These are phyloP conservation scores for Leptobrachium leishanense DNA, from an alignment of 2,113 vertebrate species.

Conservation along the genomic window DNA sequence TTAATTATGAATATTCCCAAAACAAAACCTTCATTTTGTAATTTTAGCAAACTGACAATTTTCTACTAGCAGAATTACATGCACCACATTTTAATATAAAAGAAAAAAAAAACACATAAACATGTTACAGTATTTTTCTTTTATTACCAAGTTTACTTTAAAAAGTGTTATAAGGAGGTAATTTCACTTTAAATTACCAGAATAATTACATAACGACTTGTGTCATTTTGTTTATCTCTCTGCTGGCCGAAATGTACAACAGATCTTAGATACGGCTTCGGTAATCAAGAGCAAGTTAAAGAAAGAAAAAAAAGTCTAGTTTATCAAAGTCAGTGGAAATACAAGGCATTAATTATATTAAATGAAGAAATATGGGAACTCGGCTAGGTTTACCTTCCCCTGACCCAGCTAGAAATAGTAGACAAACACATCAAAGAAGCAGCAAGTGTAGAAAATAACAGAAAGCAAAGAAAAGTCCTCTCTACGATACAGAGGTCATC, in stretches of 20 bases:
- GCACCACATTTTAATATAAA: no score
- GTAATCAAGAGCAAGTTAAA: slow-evolving; percentile 52
- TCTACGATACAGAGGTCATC: slow-evolving; percentile 56
- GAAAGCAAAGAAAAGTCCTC: slow-evolving; percentile 23
- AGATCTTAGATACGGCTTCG: slow-evolving; percentile 62
- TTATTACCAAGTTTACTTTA: no score
- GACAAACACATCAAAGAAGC: slow-evolving; percentile 68
- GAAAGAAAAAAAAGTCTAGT: slow-evolving; percentile 49
- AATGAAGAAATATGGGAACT: slow-evolving; percentile 80
- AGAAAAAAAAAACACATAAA: no score
- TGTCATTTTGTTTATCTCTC: slow-evolving; percentile 29
- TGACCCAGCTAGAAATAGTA: slow-evolving; percentile 58
- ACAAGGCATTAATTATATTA: slow-evolving; percentile 79
- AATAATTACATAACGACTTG: background rate
- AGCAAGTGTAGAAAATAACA: slow-evolving; percentile 58
- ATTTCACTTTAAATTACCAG: background rate
- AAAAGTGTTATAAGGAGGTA: no score
- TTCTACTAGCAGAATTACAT: no score
- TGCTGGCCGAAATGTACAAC: slow-evolving; percentile 69
- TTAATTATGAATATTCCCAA: no score
- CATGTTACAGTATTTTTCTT: no score
- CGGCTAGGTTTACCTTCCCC: slow-evolving; percentile 61
- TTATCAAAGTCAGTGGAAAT: slow-evolving; percentile 74
- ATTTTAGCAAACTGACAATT: no score
- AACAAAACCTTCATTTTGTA: no score